These are phyloP conservation scores for Cataglyphis cursor DNA, from an alignment of 2,888 invertebrate genomes.

Conservation along the genomic window DNA sequence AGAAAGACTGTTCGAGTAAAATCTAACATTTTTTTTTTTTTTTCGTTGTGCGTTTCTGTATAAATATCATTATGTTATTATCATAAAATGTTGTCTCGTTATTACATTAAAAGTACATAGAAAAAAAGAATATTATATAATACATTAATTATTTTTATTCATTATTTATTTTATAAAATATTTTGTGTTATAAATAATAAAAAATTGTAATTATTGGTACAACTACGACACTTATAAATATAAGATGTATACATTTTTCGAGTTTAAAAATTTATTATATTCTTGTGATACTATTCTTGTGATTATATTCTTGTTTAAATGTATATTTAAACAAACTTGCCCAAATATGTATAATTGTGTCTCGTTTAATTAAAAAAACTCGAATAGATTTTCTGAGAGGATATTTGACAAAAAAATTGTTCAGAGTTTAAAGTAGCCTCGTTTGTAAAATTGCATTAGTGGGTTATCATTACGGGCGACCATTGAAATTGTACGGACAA, in stretches of 20 bases:
- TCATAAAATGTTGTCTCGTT: neutral
- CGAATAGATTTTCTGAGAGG: neutral
- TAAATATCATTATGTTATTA: neutral
- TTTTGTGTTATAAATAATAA: neutral
- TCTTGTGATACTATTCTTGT: neutral
- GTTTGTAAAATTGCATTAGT: conserved; percentile 24
- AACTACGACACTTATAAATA: neutral
- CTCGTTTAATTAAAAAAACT: conserved; percentile 4
- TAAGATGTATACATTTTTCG: neutral
- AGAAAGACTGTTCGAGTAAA: neutral
- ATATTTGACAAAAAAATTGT: neutral
- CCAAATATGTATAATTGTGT: neutral
- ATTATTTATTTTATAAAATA: neutral
- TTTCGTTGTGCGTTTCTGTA: neutral
- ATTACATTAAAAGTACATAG: neutral
- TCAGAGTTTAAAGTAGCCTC: neutral
- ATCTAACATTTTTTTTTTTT: neutral
- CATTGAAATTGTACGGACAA: conserved; percentile 46
- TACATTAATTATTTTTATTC: neutral
- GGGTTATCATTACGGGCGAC: neutral
- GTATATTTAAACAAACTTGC: neutral
- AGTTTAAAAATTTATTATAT: neutral
- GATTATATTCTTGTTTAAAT: neutral
- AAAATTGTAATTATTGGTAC: neutral
- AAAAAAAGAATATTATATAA: neutral